Conservation (phyloP, 2,113 vertebrate genomes). For the Lontra canadensis region DNA sequence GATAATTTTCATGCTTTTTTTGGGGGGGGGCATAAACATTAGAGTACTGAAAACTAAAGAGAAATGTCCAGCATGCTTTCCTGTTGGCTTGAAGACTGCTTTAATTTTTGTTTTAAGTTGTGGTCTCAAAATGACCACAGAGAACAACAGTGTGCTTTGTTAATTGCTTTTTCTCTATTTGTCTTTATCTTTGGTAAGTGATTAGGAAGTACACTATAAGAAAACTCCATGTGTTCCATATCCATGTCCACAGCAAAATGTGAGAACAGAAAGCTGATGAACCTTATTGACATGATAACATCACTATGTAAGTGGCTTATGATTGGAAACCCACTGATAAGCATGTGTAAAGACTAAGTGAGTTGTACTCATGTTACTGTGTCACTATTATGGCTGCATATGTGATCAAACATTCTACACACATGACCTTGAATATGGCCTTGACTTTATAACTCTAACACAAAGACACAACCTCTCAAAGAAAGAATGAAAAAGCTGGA, state of each 20-base stretch:
- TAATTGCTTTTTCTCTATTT: background rate
- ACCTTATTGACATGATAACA: fast-evolving
- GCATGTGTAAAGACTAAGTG: too few species aligned
- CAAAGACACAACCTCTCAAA: background rate
- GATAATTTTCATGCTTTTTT: background rate
- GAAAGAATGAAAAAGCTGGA: background rate
- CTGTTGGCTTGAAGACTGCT: background rate
- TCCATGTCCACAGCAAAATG: background rate
- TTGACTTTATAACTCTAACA: background rate
- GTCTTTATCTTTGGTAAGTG: background rate
- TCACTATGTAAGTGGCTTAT: background rate
- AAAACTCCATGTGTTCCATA: background rate
- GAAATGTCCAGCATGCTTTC: background rate
- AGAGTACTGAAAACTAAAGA: background rate
- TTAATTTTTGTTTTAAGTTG: background rate
- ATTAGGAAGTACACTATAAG: background rate
- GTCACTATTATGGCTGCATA: background rate
- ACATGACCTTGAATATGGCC: background rate
- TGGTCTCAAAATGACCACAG: background rate
- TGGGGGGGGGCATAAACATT: background rate
- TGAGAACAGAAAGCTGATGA: background rate
- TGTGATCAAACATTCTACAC: background rate
- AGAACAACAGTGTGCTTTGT: background rate
- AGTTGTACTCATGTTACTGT: background rate
- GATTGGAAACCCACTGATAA: background rate